Evolutionary conservation across 2,113 vertebrate species (phyloP), one percentile per base, ranked within the genome.

Genomic region (Dipodomys merriami): DNA sequence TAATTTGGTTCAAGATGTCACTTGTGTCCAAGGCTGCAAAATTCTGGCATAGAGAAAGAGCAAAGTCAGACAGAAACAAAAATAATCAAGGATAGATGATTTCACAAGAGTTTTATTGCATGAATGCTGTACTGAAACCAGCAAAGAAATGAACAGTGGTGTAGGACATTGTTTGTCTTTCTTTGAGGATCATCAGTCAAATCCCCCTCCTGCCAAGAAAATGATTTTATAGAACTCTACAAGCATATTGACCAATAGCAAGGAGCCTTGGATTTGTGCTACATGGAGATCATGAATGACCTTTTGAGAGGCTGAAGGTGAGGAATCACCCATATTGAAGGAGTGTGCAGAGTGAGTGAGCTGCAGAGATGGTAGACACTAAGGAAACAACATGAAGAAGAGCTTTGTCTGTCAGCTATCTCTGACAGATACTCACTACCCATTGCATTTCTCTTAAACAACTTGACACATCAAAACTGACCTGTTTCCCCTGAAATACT

Each of bases 401-500:
- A 57, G 53, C 53, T 57, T 57, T 57, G 15, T 57, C 53, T 39
- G 29, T 90, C 83, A 86, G 46, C 11, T 25, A 18, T 71, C 33
- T 67, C 3, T 11, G 15, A 88, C 44, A 92, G 71, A 64, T 57
- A 65, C 35, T 13, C 88, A 12, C 6, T 83, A 11, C 2, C 1
- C 23, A 65, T 35, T 67, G 39, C 90, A 23, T 30, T 93, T 69
- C 86, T 68, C 35, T 78, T 39, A 76, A 67, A 71, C 44, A 74
- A 57, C 12, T 83, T 71, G 35, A 68, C 23, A 83, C 6, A 39
- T 13, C 35, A 79, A 35, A 91, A 88, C 53, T 91, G 74, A 82
- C 49, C 78, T 39, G 15, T 83, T 80, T 77, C 85, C 35, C 30
- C 64, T 72, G 53, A 95, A 91, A 92, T 91, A 53, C 53, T 64